phyloP scores from a whole-genome alignment of 2,888 invertebrate species.

The Cerastis rubricosa region DNA sequence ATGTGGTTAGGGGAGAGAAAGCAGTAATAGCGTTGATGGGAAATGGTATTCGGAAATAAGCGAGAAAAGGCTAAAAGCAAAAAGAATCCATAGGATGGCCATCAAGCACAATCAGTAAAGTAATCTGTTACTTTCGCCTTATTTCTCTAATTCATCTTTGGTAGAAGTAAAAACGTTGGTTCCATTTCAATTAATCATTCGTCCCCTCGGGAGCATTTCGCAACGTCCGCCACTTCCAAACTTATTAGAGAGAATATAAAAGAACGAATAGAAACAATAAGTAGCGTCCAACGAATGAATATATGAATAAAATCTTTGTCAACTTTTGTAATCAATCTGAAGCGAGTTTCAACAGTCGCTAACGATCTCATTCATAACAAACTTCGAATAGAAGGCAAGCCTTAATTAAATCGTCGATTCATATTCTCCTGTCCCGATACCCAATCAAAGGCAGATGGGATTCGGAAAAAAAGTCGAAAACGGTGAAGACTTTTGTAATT shows the following conservation, averaged over 20 bases:
- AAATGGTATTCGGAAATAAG: constrained; percentile 28
- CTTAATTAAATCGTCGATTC: constrained; percentile 78
- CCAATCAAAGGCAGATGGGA: constrained; percentile 70
- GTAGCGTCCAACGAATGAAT: constrained; percentile 66
- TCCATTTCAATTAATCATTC: constrained; percentile 67
- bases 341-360: constrained; percentile 64
- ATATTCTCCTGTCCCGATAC: constrained; percentile 76
- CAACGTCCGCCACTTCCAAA: constrained; percentile 66
- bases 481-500: constrained; percentile 76
- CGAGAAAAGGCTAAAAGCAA: constrained; percentile 46
- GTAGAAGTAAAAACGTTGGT: constrained; percentile 60
- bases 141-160: constrained; percentile 64
- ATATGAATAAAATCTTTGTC: constrained; percentile 71
- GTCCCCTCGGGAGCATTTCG: constrained; percentile 50
- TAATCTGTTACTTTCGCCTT: constrained; percentile 58
- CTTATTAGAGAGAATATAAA: constrained; percentile 66
- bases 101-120: constrained; percentile 54
- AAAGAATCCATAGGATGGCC: constrained; percentile 61
- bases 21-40: neutral
- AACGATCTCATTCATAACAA: constrained; percentile 70
- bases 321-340: constrained; percentile 70
- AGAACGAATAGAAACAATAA: constrained; percentile 67
- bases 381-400: constrained; percentile 64
- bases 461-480: constrained; percentile 73
- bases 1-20: constrained; percentile 1